Percentiles rank a stretch among this genome's conserved stretches.
Conservation (phyloP, 2,888 invertebrate species). For the Lasioglossum zephyrum region DNA sequence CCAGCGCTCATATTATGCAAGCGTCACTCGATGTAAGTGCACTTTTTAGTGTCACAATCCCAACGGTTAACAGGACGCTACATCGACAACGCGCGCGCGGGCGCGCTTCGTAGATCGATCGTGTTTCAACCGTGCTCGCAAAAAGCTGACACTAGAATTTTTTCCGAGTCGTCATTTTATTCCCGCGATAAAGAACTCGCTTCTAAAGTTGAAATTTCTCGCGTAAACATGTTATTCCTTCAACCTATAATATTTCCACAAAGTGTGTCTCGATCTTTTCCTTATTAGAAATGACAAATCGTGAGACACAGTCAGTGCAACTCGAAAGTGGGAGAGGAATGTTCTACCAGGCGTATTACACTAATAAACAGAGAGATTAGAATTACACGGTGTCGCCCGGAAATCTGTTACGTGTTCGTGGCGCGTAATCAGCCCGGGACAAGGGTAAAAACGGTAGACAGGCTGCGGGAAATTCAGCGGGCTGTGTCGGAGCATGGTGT, state of each 20-base stretch:
- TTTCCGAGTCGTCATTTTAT: not conserved
- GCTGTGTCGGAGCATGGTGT: not conserved
- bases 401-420: constrained; percentile 33
- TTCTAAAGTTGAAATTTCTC: not conserved
- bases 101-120: constrained; percentile 51
- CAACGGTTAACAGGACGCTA: constrained; percentile 61
- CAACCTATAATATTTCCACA: not conserved
- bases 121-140: constrained; percentile 54
- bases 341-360: not conserved
- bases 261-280: not conserved
- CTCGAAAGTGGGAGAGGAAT: not conserved
- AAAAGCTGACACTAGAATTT: constrained; percentile 66
- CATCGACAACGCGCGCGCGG: constrained; percentile 22
- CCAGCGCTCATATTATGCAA: constrained; percentile 73
- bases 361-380: constrained; percentile 13
- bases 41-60: constrained; percentile 69
- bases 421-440: constrained; percentile 28
- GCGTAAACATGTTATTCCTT: not conserved
- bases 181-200: constrained; percentile 18
- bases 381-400: constrained; percentile 10
- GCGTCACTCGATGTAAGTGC: constrained; percentile 71
- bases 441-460: constrained; percentile 36
- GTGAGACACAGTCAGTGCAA: not conserved
- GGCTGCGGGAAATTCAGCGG: constrained; percentile 40
- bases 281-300: no score